Conservation (phyloP, 2,113 vertebrate species). For the Anarrhichthys ocellatus region DNA sequence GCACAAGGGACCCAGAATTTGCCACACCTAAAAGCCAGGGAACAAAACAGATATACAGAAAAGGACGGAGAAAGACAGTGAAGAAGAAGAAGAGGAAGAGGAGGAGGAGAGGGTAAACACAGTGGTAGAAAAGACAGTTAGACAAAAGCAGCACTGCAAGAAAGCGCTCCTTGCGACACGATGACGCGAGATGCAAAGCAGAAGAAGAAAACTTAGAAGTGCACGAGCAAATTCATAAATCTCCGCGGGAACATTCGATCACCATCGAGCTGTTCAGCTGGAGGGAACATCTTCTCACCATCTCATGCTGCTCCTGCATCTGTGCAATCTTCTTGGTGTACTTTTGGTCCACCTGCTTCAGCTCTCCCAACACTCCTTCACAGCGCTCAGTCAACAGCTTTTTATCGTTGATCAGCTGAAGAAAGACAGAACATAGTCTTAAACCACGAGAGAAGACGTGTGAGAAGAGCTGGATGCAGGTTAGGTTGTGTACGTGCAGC, state of each 20-base stretch:
- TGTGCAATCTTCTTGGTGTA: conserved; percentile 89
- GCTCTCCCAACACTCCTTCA: conserved; percentile 87
- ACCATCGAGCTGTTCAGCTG: not conserved
- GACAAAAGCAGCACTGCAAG: conserved; percentile 34
- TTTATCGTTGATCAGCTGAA: conserved; percentile 94
- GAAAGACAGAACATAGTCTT: not conserved
- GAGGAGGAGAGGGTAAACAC: not conserved
- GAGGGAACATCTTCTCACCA: conserved; percentile 83
- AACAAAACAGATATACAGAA: conserved; percentile 57
- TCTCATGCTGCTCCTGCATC: conserved; percentile 92
- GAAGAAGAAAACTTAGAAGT: not conserved
- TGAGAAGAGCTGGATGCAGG: not conserved
- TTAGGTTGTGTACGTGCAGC: not conserved
- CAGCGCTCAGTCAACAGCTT: conserved; percentile 91
- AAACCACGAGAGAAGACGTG: no score
- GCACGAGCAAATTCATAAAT: not conserved
- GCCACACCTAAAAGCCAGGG: conserved; percentile 89
- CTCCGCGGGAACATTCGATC: not conserved
- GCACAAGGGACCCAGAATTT: conserved; percentile 90
- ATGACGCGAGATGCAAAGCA: conserved; percentile 26
- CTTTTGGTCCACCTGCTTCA: conserved; percentile 92
- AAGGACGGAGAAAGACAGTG: conserved; percentile 6
- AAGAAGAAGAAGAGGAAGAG: not conserved
- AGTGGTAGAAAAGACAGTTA: conserved; percentile 26
- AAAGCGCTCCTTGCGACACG: not conserved